Percentiles rank a stretch among this genome's conserved stretches.
phyloP scores from a whole-genome alignment of 2,888 invertebrate genomes.

The Drosophila buzzatii region DNA sequence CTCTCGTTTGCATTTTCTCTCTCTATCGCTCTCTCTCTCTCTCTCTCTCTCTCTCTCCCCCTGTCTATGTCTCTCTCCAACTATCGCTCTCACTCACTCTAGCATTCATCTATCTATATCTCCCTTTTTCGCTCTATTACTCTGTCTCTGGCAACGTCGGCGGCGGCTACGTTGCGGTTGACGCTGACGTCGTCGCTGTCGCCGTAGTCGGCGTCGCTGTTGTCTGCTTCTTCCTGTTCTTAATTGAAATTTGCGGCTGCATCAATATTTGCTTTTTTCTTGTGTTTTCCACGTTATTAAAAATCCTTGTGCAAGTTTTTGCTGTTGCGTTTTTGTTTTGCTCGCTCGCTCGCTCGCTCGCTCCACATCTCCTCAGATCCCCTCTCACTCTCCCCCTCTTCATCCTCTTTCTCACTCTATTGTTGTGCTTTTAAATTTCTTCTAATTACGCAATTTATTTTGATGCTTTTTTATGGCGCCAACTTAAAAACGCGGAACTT shows the following conservation, averaged over 20 bases:
- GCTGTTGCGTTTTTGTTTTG: slow-evolving; percentile 56
- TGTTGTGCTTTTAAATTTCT: slow-evolving; percentile 70
- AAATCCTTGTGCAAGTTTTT: slow-evolving; percentile 80
- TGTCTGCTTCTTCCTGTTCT: slow-evolving; percentile 79
- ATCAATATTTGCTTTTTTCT: slow-evolving; percentile 83
- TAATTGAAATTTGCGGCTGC: slow-evolving; percentile 84
- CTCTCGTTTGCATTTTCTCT: slow-evolving; percentile 17
- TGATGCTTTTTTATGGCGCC: slow-evolving; percentile 66
- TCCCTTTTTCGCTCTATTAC: slow-evolving; percentile 21
- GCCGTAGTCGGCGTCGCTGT: slow-evolving; percentile 45
- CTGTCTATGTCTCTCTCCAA: slow-evolving; percentile 16
- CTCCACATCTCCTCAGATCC: not conserved
- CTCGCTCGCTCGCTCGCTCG: slow-evolving; percentile 28
- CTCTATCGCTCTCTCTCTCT: slow-evolving; percentile 8
- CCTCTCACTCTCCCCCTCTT: not conserved
- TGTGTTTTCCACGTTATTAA: slow-evolving; percentile 82
- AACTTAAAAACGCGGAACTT: slow-evolving; percentile 37
- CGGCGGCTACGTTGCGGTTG: slow-evolving; percentile 57
- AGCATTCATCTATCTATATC: not conserved
- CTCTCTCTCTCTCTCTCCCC: slow-evolving; percentile 13
- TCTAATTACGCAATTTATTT: slow-evolving; percentile 69
- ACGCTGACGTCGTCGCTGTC: slow-evolving; percentile 34
- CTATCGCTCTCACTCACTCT: slow-evolving; percentile 17
- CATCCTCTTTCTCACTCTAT: slow-evolving; percentile 23
- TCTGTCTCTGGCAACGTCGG: slow-evolving; percentile 30